Evolutionary conservation across 2,797 vertebrate species (phyloP).

Genomic region (Scarus forsteni): DNA sequence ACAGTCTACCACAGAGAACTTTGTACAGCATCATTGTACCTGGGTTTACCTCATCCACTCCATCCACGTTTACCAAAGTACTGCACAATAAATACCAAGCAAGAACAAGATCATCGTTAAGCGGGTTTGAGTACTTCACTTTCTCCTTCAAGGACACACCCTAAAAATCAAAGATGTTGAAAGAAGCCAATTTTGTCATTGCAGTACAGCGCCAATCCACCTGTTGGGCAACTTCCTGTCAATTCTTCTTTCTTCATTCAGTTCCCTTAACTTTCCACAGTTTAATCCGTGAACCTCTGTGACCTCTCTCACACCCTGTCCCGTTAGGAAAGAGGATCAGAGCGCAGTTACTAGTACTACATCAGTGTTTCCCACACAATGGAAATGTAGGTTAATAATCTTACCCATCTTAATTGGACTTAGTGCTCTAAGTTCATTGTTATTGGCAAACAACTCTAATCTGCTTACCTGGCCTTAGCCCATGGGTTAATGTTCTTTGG

Average conservation of each 20-base stretch:
- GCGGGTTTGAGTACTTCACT: too few relatives aligned
- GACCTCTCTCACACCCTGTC: slow-evolving; percentile 28
- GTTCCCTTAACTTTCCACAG: slow-evolving; percentile 21
- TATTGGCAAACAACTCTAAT: background rate
- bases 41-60: too few relatives aligned
- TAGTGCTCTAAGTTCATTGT: background rate
- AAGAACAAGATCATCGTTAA: too few relatives aligned
- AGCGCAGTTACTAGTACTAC: background rate
- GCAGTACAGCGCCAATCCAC: too few relatives aligned
- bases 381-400: background rate
- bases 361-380: slow-evolving; percentile 7
- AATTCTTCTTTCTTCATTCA: slow-evolving; percentile 13
- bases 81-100: too few relatives aligned
- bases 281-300: slow-evolving; percentile 36
- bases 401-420: background rate
- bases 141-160: too few relatives aligned
- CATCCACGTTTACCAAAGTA: too few relatives aligned
- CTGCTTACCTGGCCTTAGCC: background rate
- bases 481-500: background rate
- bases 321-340: slow-evolving; percentile 26
- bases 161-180: too few relatives aligned
- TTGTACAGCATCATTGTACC: too few relatives aligned
- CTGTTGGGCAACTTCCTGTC: background rate
- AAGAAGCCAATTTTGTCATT: too few relatives aligned
- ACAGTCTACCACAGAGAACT: too few relatives aligned